Evolutionary conservation across 2,113 vertebrate species (phyloP).

Genomic region (Pleuronectes platessa): DNA sequence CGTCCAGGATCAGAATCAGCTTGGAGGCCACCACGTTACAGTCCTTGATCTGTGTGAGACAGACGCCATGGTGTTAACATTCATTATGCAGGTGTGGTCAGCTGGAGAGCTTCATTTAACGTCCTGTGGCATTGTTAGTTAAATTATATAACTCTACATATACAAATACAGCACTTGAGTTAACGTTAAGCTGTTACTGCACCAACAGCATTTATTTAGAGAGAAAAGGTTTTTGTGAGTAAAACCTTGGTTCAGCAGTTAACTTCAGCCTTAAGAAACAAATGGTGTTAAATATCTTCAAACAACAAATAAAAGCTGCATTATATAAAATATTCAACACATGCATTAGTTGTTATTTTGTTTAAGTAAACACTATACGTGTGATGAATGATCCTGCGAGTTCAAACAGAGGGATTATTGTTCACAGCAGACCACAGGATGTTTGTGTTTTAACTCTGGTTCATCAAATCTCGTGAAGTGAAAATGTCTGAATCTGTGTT

Average conservation of each 20-base stretch:
- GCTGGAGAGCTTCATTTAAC: too few relatives aligned
- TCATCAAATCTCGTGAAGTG: background rate
- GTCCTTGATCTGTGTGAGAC: conserved; percentile 88
- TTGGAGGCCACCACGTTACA: conserved; percentile 98
- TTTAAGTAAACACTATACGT: conserved; percentile 8
- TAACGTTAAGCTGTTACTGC: too few relatives aligned
- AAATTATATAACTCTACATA: too few relatives aligned
- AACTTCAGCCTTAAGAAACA: background rate
- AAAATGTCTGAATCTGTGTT: conserved; percentile 2
- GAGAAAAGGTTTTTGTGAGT: background rate
- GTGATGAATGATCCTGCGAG: conserved; percentile 25
- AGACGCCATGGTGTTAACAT: background rate
- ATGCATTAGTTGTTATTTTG: background rate
- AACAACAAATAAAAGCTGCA: conserved; percentile 1
- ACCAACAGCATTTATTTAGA: too few relatives aligned
- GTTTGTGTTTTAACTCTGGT: conserved; percentile 3
- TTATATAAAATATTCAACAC: conserved; percentile 11
- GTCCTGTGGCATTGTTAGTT: too few relatives aligned
- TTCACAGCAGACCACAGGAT: background rate
- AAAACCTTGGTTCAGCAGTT: background rate
- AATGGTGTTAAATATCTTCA: conserved; percentile 18
- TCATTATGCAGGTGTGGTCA: background rate
- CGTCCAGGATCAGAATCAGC: conserved; percentile 94
- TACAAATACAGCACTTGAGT: too few relatives aligned
- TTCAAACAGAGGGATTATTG: conserved; percentile 29